Percentiles rank a stretch among this genome's conserved stretches.
Conservation (phyloP, 2,888 invertebrate genomes). For the Pollenia griseotomentosa region DNA sequence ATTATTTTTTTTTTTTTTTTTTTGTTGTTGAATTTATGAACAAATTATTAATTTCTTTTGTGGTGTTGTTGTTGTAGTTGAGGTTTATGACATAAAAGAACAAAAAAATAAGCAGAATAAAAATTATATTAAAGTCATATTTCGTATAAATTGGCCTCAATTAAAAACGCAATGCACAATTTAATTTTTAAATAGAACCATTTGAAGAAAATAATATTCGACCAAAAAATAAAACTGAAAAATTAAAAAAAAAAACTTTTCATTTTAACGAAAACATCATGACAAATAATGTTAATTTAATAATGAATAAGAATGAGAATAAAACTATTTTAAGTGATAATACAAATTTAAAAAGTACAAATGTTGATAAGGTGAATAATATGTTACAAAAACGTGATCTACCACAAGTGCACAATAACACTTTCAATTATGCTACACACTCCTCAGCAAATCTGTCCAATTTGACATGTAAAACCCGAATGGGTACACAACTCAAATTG, state of each 20-base stretch:
- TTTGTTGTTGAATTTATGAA: constrained; percentile 33
- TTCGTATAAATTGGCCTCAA: constrained; percentile 66
- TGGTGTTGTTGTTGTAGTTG: constrained; percentile 18
- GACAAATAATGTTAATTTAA: constrained; percentile 44
- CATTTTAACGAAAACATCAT: constrained; percentile 18
- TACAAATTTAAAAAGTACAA: constrained; percentile 19
- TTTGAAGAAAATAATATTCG: constrained; percentile 11
- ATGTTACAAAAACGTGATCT: constrained; percentile 72
- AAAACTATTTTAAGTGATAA: not conserved
- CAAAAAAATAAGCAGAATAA: not conserved
- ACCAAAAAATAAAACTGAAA: not conserved
- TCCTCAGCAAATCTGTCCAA: constrained; percentile 18
- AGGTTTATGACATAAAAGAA: constrained; percentile 40
- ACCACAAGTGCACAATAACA: constrained; percentile 77
- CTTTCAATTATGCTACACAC: constrained; percentile 39
- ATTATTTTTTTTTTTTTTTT: constrained; percentile 2
- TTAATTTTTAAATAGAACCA: constrained; percentile 52
- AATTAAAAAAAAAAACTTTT: constrained; percentile 11
- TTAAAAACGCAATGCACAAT: constrained; percentile 65
- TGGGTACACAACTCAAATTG: constrained; percentile 75
- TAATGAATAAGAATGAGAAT: not conserved
- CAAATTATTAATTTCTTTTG: constrained; percentile 57
- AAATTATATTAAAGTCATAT: constrained; percentile 64
- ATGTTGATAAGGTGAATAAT: constrained; percentile 36
- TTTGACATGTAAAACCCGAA: constrained; percentile 33